Base-by-base conservation (phyloP, 37 sponge, comb jelly and placozoan species). In the Halichondria panicea region DNA sequence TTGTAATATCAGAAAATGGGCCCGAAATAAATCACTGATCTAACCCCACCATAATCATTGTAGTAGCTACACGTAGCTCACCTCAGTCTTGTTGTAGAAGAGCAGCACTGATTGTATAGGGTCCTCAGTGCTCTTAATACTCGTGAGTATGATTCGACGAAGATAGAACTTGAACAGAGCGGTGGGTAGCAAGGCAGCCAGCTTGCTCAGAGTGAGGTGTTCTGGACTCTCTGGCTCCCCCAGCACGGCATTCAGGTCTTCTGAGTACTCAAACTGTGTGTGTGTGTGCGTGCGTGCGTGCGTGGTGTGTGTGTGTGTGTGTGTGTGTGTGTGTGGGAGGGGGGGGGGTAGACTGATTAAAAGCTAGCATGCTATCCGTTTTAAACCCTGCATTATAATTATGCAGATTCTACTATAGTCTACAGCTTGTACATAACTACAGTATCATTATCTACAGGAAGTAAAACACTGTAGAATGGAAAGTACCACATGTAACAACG, bases 111-210 rank as follows among this genome's bases (percentile, higher is more conserved):
- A 58, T 42, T 55, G 59, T 1, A 32, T 33, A 43, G 79, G 33
- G 45, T 40, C 48, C 22, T 57, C 70, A 22, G 43, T 13, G 25
- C 25, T 45, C 35, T 45, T 21, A 19, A 50, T 28, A 70, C 40
- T 27, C 21, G 27, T 68, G 5, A 68, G 48, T 25, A 84, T 56
- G 15, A 84, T 84, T 15, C 66, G 76, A 18, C 48, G 60, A 5
- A 84, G 84, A 32, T 84, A 84, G 22, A 73, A 28, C 62, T 84
- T 75, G 57, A 68, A 84, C 36, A 76, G 31, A 7, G 70, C 55
- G 28, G 76, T 57, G 34, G 84, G 65, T 2, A 84, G 58, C 63
- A 63, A 66, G 53, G 57, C 15, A 57, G 24, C 25, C 12, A 69
- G 18, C 62, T 39, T 79, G 40, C 58, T 32, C 19, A 53, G 12